Conservation (phyloP, 2,888 invertebrate species). For the Melipona beecheii region DNA sequence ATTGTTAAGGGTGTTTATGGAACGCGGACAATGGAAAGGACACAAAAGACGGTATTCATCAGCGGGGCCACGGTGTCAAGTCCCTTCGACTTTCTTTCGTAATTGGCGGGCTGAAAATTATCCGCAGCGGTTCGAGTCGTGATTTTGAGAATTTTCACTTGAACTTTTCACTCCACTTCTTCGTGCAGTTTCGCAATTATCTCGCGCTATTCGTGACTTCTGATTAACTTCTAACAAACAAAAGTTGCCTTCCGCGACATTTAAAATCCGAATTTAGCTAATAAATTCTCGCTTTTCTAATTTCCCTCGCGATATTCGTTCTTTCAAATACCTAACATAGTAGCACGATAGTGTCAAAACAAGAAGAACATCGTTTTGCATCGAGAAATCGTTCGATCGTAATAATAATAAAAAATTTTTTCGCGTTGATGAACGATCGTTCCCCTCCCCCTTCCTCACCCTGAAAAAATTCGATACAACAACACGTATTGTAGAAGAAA, state of each 20-base stretch:
- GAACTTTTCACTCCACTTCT: not conserved
- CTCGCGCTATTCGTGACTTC: too few species aligned
- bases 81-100: constrained; percentile 12
- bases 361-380: not conserved
- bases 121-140: not conserved
- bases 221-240: too few species aligned
- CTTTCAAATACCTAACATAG: too few species aligned
- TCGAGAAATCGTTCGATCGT: not conserved
- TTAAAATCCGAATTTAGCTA: too few species aligned
- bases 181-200: not conserved
- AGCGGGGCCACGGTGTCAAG: not conserved
- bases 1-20: constrained; percentile 45
- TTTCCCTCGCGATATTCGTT: too few species aligned
- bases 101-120: constrained; percentile 35
- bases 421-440: not conserved
- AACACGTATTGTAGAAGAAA: not conserved
- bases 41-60: constrained; percentile 22
- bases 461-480: not conserved
- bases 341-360: fast-evolving
- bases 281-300: too few species aligned
- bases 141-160: not conserved
- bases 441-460: too few species aligned
- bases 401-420: not conserved
- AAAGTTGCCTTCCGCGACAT: too few species aligned
- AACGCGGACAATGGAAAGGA: constrained; percentile 28